Conservation (phyloP, 2,888 invertebrate species). For the Orchestes rusci region DNA sequence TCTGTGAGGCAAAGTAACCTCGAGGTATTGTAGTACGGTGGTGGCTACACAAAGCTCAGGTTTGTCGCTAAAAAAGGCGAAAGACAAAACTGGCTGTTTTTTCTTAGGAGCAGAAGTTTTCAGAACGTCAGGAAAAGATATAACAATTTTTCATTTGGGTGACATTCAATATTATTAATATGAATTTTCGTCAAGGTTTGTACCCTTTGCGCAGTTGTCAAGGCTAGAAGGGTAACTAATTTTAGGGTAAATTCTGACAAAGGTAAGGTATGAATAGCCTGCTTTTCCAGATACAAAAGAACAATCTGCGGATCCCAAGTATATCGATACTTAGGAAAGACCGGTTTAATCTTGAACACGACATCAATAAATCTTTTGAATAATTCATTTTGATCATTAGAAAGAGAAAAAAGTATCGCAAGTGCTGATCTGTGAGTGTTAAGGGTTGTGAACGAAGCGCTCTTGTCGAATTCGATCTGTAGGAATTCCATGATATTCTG, state of each 20-base stretch:
- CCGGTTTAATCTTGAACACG: constrained; percentile 24
- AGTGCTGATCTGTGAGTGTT: constrained; percentile 7
- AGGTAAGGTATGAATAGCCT: no score
- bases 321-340: constrained; percentile 24
- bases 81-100: no score
- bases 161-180: constrained; percentile 1
- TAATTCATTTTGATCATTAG: constrained; percentile 20
- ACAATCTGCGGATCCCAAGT: constrained; percentile 31
- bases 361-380: constrained; percentile 29
- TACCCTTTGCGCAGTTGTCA: constrained; percentile 12
- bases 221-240: constrained; percentile 27
- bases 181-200: not conserved
- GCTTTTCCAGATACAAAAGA: no score
- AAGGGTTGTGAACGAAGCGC: no score
- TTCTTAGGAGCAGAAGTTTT: no score
- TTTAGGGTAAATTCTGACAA: constrained; percentile 29
- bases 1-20: not conserved
- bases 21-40: not conserved
- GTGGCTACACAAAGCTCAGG: not conserved
- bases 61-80: not conserved
- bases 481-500: no score
- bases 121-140: no score
- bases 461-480: no score
- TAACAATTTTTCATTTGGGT: no score
- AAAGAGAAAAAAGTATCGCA: constrained; percentile 5